phyloP scores from a whole-genome alignment of 2,113 vertebrate species.

The Hystrix cristata region DNA sequence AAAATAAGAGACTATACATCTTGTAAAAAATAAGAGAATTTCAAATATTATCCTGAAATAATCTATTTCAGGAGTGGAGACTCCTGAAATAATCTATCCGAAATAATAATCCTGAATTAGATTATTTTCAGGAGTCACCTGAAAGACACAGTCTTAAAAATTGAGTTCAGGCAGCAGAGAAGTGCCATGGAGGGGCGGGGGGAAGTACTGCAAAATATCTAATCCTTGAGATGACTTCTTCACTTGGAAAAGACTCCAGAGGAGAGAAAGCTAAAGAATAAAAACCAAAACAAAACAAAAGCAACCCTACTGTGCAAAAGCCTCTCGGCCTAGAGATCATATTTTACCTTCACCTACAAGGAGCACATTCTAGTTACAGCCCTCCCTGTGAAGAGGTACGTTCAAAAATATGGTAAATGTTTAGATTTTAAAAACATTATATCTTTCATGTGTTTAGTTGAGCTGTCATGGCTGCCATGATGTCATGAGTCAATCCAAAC shows the following conservation, averaged over 20 bases:
- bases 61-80: no score
- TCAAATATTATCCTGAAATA: no score
- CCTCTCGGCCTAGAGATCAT: background rate
- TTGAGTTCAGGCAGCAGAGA: background rate
- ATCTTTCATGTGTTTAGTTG: background rate
- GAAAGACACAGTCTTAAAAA: background rate
- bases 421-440: background rate
- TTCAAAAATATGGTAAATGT: background rate
- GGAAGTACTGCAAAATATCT: background rate
- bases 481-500: background rate
- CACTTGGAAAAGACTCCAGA: background rate
- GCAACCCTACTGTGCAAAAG: background rate
- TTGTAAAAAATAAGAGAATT: no score
- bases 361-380: background rate
- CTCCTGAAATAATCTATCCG: no score
- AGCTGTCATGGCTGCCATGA: background rate
- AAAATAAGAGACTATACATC: no score
- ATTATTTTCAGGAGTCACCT: background rate
- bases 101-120: no score
- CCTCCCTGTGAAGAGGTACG: background rate
- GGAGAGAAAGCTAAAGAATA: background rate
- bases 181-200: background rate
- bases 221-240: background rate
- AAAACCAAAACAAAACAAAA: background rate
- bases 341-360: background rate